These are phyloP conservation scores for Cichladusa arquata DNA, from an alignment of 2,113 vertebrate species.

Conservation along the genomic window DNA sequence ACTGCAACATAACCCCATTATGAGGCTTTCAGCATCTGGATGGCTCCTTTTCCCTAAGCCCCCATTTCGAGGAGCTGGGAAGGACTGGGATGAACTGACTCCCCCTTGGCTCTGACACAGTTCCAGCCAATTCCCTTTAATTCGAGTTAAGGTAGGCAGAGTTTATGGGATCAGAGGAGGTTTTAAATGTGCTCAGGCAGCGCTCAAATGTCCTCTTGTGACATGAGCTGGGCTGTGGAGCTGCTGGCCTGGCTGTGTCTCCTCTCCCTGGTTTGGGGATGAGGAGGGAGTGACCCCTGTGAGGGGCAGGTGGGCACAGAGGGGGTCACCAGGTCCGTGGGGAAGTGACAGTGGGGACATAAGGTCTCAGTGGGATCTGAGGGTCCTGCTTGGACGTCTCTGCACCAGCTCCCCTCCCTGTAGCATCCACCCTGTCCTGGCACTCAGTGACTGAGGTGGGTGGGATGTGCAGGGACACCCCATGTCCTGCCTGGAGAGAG, in stretches of 20 bases:
- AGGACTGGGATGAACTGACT: neutral
- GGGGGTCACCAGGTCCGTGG: fast-evolving
- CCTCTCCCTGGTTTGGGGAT: fast-evolving
- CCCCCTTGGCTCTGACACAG: neutral
- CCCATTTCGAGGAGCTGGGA: neutral
- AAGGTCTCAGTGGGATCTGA: neutral
- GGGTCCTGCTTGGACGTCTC: neutral
- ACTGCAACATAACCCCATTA: conserved; percentile 28
- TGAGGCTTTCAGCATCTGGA: conserved; percentile 25
- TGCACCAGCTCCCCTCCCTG: neutral
- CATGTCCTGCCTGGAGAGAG: neutral
- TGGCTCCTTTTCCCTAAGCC: conserved; percentile 18
- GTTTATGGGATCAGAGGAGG: conserved; percentile 25
- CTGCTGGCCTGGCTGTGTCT: neutral
- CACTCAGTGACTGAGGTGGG: fast-evolving
- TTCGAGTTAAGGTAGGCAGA: conserved; percentile 14
- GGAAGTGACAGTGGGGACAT: fast-evolving
- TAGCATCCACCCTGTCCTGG: neutral
- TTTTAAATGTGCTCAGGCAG: neutral
- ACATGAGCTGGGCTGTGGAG: neutral
- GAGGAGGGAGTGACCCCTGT: neutral
- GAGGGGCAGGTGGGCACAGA: fast-evolving
- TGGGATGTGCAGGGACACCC: neutral
- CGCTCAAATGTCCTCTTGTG: neutral
- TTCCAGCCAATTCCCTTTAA: conserved; percentile 2